These are phyloP conservation scores for Natator depressus DNA, from an alignment of 2,113 vertebrate genomes.

Conservation along the genomic window DNA sequence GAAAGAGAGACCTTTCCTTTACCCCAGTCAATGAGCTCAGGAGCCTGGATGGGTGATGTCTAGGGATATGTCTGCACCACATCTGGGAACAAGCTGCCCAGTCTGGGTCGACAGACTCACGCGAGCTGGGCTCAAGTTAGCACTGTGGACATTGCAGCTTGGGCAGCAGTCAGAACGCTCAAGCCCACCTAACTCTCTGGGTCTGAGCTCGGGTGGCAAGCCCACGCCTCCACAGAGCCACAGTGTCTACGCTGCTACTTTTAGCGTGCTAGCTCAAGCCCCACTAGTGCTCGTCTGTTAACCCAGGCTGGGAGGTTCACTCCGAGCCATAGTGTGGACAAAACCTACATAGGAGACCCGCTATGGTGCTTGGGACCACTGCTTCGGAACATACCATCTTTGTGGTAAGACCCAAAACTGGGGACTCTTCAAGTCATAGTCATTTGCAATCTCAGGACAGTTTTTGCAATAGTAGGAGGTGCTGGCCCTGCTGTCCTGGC, in stretches of 20 bases:
- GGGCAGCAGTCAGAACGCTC: neutral
- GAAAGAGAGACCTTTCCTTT: conserved; percentile 10
- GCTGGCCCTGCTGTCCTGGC: neutral
- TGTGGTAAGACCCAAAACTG: neutral
- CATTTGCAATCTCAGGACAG: neutral
- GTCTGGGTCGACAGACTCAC: neutral
- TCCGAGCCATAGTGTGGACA: neutral
- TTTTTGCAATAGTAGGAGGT: neutral
- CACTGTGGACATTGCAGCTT: neutral
- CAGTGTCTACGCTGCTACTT: neutral
- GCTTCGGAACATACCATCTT: conserved; percentile 12
- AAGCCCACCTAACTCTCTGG: neutral
- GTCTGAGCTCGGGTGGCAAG: no score
- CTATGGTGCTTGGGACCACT: neutral
- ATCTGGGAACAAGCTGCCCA: neutral
- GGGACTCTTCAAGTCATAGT: neutral
- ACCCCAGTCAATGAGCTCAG: neutral
- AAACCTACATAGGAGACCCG: neutral
- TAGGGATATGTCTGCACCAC: neutral
- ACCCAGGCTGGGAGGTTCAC: neutral
- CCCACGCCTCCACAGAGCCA: neutral
- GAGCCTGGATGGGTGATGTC: neutral
- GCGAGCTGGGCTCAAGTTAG: neutral
- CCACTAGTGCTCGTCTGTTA: neutral
- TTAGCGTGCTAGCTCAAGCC: neutral